Evolutionary conservation across 2,113 vertebrate genomes (phyloP).

Genomic region (Dendropsophus ebraccatus): DNA sequence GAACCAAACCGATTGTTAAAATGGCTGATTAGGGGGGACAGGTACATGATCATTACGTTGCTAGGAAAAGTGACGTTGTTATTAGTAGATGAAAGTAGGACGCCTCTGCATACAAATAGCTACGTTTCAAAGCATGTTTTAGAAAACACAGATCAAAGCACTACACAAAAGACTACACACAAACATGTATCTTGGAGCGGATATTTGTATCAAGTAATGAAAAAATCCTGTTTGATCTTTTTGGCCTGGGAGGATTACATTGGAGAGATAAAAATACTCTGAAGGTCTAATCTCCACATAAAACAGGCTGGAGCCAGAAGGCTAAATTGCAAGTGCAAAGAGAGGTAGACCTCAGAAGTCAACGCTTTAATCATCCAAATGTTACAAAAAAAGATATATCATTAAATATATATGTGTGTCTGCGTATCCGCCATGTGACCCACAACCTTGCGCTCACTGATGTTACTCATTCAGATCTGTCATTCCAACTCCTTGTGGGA

Average conservation of each 20-base stretch:
- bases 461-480: background rate
- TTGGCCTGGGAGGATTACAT: slow-evolving; percentile 46
- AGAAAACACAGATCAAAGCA: slow-evolving; percentile 52
- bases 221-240: slow-evolving; percentile 53
- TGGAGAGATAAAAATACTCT: slow-evolving; percentile 47
- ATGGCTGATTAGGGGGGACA: background rate
- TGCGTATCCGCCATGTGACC: no score
- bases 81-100: slow-evolving; percentile 39
- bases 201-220: slow-evolving; percentile 44
- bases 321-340: background rate
- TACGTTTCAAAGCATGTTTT: slow-evolving; percentile 28
- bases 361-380: background rate
- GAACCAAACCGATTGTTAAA: background rate
- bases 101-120: slow-evolving; percentile 24
- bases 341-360: background rate
- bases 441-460: background rate
- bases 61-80: background rate
- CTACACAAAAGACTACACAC: background rate
- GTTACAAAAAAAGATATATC: background rate
- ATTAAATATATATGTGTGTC: background rate
- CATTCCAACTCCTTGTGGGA: background rate
- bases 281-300: slow-evolving; percentile 36
- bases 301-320: slow-evolving; percentile 13
- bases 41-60: background rate
- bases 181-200: slow-evolving; percentile 41